Base-by-base conservation (phyloP, 2,797 vertebrate species). In the Premnoplex brunnescens region DNA sequence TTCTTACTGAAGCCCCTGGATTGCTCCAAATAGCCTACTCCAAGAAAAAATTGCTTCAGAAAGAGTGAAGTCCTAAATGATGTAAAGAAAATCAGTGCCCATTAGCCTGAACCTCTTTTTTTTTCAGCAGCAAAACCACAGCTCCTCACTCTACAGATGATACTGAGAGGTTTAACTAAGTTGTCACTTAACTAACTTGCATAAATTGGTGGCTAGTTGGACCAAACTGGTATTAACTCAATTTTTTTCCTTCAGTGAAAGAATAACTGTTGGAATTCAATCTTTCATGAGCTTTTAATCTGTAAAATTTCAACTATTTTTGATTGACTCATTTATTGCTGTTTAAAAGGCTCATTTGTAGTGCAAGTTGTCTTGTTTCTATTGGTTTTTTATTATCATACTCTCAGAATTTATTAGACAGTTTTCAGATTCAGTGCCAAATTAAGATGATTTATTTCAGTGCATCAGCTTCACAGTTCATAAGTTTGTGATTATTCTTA, bases 361-460 rank as follows among this genome's bases (percentile, higher is more conserved):
- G 58, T 58, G 12, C 74, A 75, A 88, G 30, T 60, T 86, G 69
- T 94, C 87, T 64, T 85, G 77, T 89, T 97, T 92, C 92, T 88
- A 28, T 71, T 94, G 30, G 0, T 14, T 39, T 95, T 91, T 90
- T 93, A 81, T 95, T 89, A 78, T 85, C 36, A 12, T 9, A 9
- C 84, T 94, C 93, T 94, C 69, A 90, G 34, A 52, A 96, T 97
- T 97, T 91, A 91, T 96, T 95, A 95, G 85, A 54, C 48, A 92
- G 74, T 80, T 92, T 95, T 98, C 85, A 93, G 93, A 90, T 89
- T 43, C 85, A 95, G 43, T 91, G 73, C 49, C 69, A 97, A 96
- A 96, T 97, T 96, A 97, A 92, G 91, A 32, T 86, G 87, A 95
- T 96, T 97, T 97, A 94, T 97, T 97, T 97, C 91, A 95, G 48